phyloP scores from a whole-genome alignment of 2,888 invertebrate genomes.

The Troides oblongomaculatus region DNA sequence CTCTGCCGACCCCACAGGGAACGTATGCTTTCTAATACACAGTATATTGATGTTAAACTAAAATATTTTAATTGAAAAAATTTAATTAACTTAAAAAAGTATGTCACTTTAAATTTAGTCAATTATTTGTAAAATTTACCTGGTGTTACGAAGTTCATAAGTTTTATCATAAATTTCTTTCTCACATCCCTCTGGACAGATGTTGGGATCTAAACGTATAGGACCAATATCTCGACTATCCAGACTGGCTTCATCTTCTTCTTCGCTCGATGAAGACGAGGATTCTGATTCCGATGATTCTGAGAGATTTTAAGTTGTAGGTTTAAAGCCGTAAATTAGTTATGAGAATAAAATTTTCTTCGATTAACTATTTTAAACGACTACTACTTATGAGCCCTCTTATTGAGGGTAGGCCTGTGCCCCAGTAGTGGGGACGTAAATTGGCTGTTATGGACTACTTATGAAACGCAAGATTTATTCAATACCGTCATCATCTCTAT shows the following conservation, averaged over 20 bases:
- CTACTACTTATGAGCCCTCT: too few species aligned
- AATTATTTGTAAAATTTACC: conserved; percentile 53
- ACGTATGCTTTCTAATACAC: too few species aligned
- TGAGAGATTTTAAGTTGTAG: conserved; percentile 29
- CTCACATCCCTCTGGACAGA: conserved; percentile 87
- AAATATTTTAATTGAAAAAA: too few species aligned
- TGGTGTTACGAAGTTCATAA: conserved; percentile 81
- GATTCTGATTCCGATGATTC: conserved; percentile 70
- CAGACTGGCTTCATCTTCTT: conserved; percentile 81
- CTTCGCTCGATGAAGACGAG: conserved; percentile 79
- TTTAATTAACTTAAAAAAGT: too few species aligned
- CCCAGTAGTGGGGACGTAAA: too few species aligned
- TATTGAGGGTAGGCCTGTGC: too few species aligned
- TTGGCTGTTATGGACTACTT: too few species aligned
- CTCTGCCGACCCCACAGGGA: too few species aligned
- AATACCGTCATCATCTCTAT: conserved; percentile 69
- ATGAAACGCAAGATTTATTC: background rate
- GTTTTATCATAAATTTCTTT: conserved; percentile 83
- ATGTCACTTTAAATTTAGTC: background rate
- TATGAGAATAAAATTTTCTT: too few species aligned
- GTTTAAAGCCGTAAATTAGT: too few species aligned
- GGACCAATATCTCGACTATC: conserved; percentile 84
- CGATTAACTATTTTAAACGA: too few species aligned
- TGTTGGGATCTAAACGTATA: conserved; percentile 84
- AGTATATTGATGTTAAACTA: too few species aligned